Percentiles rank a stretch among this genome's conserved stretches.
Conservation (phyloP, 2,113 vertebrate genomes). For the Diphyllodes magnificus region DNA sequence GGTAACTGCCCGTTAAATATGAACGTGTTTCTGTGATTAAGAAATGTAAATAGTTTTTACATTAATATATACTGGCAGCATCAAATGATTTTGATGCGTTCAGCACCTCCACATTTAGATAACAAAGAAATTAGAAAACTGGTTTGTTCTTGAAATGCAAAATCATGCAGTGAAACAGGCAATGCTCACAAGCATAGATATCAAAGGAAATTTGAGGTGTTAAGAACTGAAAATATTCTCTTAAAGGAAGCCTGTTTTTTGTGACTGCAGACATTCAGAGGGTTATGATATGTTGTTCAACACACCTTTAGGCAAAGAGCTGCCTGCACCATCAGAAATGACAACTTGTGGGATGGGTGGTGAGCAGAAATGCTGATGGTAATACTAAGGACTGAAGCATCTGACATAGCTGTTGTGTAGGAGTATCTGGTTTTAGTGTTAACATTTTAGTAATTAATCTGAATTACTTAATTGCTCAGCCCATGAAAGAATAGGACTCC, state of each 20-base stretch:
- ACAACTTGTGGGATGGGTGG: neutral
- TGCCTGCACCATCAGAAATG: neutral
- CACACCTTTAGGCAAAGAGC: neutral
- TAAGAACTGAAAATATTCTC: neutral
- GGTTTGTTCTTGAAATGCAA: neutral
- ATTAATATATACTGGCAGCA: neutral
- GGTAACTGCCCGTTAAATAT: neutral
- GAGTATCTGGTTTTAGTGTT: neutral
- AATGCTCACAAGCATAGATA: neutral
- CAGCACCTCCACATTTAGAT: neutral
- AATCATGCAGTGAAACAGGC: neutral
- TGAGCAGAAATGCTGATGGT: neutral
- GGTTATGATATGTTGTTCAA: neutral
- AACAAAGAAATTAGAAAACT: neutral
- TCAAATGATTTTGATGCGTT: neutral
- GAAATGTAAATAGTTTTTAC: neutral
- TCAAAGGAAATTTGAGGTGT: neutral
- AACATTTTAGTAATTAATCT: neutral
- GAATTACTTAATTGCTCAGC: neutral
- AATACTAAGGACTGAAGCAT: neutral
- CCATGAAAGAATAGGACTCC: neutral
- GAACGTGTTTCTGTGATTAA: neutral
- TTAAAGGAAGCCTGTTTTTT: neutral
- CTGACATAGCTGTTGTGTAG: neutral
- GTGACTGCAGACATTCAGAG: fast-evolving